Base-by-base conservation (phyloP, 2,888 invertebrate species). In the Acleris holmiana region DNA sequence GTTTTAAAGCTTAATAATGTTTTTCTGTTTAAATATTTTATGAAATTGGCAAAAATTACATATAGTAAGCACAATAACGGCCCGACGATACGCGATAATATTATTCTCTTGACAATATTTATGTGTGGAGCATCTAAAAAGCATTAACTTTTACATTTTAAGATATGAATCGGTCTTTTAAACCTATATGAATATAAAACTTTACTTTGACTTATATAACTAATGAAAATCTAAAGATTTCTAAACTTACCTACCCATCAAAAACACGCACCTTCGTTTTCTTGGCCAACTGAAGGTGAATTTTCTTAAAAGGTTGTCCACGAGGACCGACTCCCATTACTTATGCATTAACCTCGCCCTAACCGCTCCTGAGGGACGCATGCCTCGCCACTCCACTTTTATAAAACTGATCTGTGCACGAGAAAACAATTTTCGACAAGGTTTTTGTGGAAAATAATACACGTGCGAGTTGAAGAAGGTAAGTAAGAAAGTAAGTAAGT, bases 271-370 rank as follows among this genome's bases (percentile, higher is more conserved):
- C 40, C 40, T 35, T 41, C 54, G 15, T 4, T 54, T 41, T 19
- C 47, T 17, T 19, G 47, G 10, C 19, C 41, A 47, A 18, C 70
- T 66, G 68, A 72, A 76, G 78, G 78, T 78, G 77, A 79, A 82
- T 82, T 81, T 81, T 77, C 82, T 82, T 85, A 86, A 86, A 85
- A 85, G 85, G 82, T 75, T 78, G 77, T 75, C 84, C 84, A 76
- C 80, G 76, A 71, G 44, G 44, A 44, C 44, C n/a, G n/a, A 44
- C 78, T 60, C 89, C 86, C 93, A 93, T 94, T 93, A 94, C 91
- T 94, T 93, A 94, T 94, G 93, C 93, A 94, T 94, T 93, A 93
- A 89, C 85, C 85, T 79, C 44, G 44, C 86, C 83, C 82, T 91
- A 93, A 93, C 89, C 89, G 93, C 79, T 92, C 93, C 93, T 93